Conservation (phyloP, 2,888 invertebrate genomes). For the Idaea biselata region DNA sequence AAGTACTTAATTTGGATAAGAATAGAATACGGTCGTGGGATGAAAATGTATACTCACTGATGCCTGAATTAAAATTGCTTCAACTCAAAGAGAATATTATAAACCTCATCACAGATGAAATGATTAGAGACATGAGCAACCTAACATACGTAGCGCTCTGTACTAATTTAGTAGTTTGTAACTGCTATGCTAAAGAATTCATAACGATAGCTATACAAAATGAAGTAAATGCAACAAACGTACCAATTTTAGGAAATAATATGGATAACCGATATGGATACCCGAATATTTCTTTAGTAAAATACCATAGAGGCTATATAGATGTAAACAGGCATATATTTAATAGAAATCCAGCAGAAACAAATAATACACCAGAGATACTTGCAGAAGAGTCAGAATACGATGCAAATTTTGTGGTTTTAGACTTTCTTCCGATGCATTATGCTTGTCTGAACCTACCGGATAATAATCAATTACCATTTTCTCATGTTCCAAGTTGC, state of each 20-base stretch:
- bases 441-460: slow-evolving; percentile 48
- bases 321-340: slow-evolving; percentile 15
- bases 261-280: background rate
- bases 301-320: slow-evolving; percentile 43
- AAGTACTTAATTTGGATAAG: slow-evolving; percentile 71
- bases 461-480: slow-evolving; percentile 33
- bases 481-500: slow-evolving; percentile 42
- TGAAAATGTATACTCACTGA: slow-evolving; percentile 51
- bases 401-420: slow-evolving; percentile 41
- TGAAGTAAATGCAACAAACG: slow-evolving; percentile 20
- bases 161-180: slow-evolving; percentile 82
- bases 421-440: slow-evolving; percentile 40
- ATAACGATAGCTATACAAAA: slow-evolving; percentile 56
- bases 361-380: background rate
- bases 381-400: slow-evolving; percentile 22
- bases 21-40: slow-evolving; percentile 82
- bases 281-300: slow-evolving; percentile 8
- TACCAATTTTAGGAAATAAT: slow-evolving; percentile 3
- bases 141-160: slow-evolving; percentile 74
- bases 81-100: slow-evolving; percentile 77
- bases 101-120: slow-evolving; percentile 76
- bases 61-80: slow-evolving; percentile 62
- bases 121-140: slow-evolving; percentile 76
- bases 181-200: slow-evolving; percentile 77
- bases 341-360: background rate